Percentiles rank a stretch among this genome's conserved stretches.
Conservation (phyloP, 2,797 vertebrate genomes). For the Simalia tracyae region DNA sequence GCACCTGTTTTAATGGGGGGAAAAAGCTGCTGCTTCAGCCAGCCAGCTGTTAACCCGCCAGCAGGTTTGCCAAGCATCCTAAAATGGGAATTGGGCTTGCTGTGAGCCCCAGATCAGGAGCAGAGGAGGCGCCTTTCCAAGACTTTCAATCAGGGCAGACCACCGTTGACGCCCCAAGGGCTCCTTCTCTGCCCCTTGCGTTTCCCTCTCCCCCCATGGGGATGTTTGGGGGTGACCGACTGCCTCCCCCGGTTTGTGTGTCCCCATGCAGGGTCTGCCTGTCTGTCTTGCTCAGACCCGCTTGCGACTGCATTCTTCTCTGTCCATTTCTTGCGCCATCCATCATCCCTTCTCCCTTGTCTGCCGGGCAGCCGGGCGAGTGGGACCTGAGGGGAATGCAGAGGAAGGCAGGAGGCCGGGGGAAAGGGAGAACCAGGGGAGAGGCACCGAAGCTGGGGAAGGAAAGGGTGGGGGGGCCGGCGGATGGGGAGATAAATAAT, state of each 20-base stretch:
- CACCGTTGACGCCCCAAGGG: neutral
- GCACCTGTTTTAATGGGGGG: neutral
- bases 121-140: neutral
- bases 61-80: neutral
- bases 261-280: neutral
- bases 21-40: neutral
- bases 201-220: neutral
- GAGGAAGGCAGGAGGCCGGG: neutral
- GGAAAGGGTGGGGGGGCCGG: neutral
- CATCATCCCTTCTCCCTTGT: slow-evolving; percentile 2
- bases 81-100: neutral
- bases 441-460: too few relatives aligned
- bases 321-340: slow-evolving; percentile 16
- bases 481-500: slow-evolving; percentile 24
- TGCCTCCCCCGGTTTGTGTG: neutral
- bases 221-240: neutral
- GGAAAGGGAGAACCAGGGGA: neutral
- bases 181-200: rapidly evolving
- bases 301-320: neutral
- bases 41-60: neutral
- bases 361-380: slow-evolving; percentile 14
- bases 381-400: slow-evolving; percentile 14
- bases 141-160: neutral
- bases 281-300: neutral
- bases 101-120: too few relatives aligned